phyloP scores from a whole-genome alignment of 2,888 invertebrate species.

The Spatulosminthurus flaviceps region DNA sequence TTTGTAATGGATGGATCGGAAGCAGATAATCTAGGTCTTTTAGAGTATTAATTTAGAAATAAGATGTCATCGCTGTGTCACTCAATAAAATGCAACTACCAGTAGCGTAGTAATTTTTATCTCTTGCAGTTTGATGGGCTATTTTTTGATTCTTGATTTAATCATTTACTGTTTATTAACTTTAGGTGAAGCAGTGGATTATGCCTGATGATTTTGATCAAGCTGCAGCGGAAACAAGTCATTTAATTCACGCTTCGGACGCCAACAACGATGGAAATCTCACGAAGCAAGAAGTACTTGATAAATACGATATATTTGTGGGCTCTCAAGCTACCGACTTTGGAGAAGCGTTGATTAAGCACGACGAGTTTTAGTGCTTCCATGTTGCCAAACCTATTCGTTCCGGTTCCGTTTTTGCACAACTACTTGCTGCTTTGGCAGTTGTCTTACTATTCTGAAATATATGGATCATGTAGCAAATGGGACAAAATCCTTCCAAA shows the following conservation, averaged over 20 bases:
- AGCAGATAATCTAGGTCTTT: too few relatives aligned
- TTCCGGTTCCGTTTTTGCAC: neutral
- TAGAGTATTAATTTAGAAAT: too few relatives aligned
- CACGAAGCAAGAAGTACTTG: constrained; percentile 87
- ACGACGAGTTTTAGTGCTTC: constrained; percentile 85
- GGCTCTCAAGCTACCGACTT: constrained; percentile 99
- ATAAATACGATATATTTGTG: constrained; percentile 96
- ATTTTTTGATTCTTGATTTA: too few relatives aligned
- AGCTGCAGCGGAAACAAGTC: constrained; percentile 94
- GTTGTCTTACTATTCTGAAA: too few relatives aligned
- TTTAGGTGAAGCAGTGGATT: constrained; percentile 89
- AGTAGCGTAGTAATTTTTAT: too few relatives aligned
- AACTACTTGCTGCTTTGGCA: neutral
- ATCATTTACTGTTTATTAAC: too few relatives aligned
- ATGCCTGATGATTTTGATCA: constrained; percentile 96
- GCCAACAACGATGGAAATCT: constrained; percentile 88
- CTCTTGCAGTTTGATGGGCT: too few relatives aligned
- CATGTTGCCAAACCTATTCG: neutral
- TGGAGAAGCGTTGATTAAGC: constrained; percentile 92
- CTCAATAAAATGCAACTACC: too few relatives aligned
- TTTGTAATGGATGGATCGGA: too few relatives aligned
- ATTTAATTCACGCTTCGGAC: constrained; percentile 95
- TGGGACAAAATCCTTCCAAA: too few relatives aligned
- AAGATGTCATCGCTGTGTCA: too few relatives aligned
- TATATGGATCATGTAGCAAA: too few relatives aligned